Percentiles rank a stretch among this genome's conserved stretches.
Conservation (phyloP, 2,888 invertebrate species). For the Troglohyphantes excavatus region DNA sequence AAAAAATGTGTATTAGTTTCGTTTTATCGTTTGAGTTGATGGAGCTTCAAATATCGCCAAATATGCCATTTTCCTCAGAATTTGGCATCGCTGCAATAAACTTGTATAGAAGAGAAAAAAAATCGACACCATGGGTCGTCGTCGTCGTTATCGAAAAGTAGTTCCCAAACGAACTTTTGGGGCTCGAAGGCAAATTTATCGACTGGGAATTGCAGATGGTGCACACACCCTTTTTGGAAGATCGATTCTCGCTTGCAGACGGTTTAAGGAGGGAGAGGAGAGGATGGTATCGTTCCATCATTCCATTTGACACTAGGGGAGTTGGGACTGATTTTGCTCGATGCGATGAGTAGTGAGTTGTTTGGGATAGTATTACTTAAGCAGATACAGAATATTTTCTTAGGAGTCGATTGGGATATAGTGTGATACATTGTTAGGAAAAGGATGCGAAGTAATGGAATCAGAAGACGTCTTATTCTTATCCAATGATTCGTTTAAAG, state of each 20-base stretch:
- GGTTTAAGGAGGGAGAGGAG: conserved; percentile 16
- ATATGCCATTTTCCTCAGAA: not conserved
- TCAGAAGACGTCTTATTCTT: too few species aligned
- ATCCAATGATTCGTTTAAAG: too few species aligned
- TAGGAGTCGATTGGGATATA: too few species aligned
- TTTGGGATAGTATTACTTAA: conserved; percentile 4
- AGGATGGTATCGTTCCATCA: conserved; percentile 70
- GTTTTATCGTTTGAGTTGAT: too few species aligned
- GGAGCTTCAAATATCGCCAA: too few species aligned
- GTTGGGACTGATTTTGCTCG: conserved; percentile 3
- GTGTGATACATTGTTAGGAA: not conserved
- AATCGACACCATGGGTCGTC: conserved; percentile 36
- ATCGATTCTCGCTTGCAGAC: conserved; percentile 43
- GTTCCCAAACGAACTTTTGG: conserved; percentile 60
- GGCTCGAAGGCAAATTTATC: conserved; percentile 71
- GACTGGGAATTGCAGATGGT: conserved; percentile 72
- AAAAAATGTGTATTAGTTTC: too few species aligned
- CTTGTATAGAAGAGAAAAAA: not conserved
- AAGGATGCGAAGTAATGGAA: too few species aligned
- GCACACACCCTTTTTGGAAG: conserved; percentile 22
- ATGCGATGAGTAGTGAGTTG: not conserved
- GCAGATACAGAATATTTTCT: not conserved
- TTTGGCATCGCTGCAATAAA: not conserved
- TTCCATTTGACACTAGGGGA: conserved; percentile 46
- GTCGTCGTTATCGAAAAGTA: conserved; percentile 71